phyloP scores from a whole-genome alignment of 2,113 vertebrate genomes.

The Xenus cinereus region DNA sequence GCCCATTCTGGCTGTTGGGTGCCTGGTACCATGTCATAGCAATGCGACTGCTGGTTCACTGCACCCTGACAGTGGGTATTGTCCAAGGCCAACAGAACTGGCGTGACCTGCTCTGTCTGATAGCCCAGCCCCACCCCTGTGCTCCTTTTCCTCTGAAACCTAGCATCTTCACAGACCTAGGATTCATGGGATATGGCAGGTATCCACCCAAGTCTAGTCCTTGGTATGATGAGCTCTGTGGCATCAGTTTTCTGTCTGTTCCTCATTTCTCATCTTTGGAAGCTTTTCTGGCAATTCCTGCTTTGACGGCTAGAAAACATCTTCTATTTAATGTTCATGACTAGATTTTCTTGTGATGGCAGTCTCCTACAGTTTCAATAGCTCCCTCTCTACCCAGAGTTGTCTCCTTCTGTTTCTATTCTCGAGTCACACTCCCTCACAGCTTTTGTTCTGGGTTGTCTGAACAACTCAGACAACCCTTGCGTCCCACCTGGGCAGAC shows the following conservation, averaged over 20 bases:
- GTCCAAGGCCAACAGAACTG: neutral
- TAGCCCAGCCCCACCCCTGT: neutral
- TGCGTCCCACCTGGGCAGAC: neutral
- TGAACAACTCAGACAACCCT: neutral
- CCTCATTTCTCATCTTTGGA: neutral
- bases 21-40: rapidly evolving
- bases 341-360: neutral
- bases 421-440: neutral
- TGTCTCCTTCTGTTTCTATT: neutral
- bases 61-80: neutral
- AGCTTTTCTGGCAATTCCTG: neutral
- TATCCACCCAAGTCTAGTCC: neutral
- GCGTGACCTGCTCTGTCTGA: neutral
- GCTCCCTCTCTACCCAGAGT: neutral
- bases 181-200: neutral
- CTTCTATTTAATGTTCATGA: neutral
- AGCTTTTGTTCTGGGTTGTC: neutral
- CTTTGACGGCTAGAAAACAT: neutral
- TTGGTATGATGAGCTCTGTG: neutral
- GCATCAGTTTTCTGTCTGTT: neutral
- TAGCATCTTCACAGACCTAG: neutral
- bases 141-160: neutral
- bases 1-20: neutral
- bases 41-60: neutral
- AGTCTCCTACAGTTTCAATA: neutral